Evolutionary conservation across 2,113 vertebrate species (phyloP).

Genomic region (Mormyrus lacerda): DNA sequence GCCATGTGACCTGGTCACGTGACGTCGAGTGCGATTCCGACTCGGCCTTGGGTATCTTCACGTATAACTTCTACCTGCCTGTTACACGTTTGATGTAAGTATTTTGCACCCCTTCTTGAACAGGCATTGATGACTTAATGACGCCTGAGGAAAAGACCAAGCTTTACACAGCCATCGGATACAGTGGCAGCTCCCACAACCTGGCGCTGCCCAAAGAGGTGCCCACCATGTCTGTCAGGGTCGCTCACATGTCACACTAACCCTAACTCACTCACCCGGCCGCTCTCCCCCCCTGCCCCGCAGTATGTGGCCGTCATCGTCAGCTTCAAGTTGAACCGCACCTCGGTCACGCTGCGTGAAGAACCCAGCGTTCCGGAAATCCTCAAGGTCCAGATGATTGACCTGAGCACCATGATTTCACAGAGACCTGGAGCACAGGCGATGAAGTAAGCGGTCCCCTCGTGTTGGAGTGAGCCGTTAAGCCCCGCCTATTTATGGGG

Average conservation of each 20-base stretch:
- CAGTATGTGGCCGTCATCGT: conserved; percentile 84
- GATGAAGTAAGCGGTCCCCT: conserved; percentile 64
- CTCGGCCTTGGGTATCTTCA: not conserved
- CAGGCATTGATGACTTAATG: conserved; percentile 82
- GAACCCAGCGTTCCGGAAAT: conserved; percentile 73
- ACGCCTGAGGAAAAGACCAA: conserved; percentile 86
- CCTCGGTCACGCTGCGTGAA: conserved; percentile 82
- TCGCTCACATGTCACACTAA: not conserved
- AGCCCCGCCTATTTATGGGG: not conserved
- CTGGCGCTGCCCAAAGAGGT: conserved; percentile 80
- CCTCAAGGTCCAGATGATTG: conserved; percentile 85
- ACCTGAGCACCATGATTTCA: conserved; percentile 75
- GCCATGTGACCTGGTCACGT: not conserved
- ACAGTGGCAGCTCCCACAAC: conserved; percentile 81
- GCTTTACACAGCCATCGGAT: conserved; percentile 91
- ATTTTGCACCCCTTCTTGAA: not conserved
- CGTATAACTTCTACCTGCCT: too few species aligned
- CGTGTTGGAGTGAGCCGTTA: not conserved
- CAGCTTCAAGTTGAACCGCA: conserved; percentile 78
- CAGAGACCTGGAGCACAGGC: conserved; percentile 93
- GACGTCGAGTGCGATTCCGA: not conserved
- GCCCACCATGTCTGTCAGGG: not conserved
- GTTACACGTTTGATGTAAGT: not conserved
- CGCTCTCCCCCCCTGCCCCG: conserved; percentile 28
- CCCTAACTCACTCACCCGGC: not conserved